Evolutionary conservation across 2,797 vertebrate species (phyloP).

Genomic region (Carapus acus): DNA sequence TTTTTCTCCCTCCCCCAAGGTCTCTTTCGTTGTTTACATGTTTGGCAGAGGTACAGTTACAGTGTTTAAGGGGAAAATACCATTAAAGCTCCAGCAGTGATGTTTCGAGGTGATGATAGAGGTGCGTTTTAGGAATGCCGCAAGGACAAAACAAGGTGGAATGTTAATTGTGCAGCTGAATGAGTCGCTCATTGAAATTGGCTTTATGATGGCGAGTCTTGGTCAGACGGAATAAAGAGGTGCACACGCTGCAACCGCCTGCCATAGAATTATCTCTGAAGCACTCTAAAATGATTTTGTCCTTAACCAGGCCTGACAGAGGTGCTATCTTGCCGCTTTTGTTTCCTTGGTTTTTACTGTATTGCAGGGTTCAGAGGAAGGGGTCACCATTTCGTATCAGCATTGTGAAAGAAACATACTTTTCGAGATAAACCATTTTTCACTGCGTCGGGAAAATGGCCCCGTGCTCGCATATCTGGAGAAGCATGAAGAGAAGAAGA

Average conservation of each 20-base stretch:
- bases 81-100: too few relatives aligned
- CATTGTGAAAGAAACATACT: slow-evolving; percentile 42
- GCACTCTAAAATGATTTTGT: slow-evolving; percentile 50
- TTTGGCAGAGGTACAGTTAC: too few relatives aligned
- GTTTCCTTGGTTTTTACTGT: slow-evolving; percentile 55
- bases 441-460: slow-evolving; percentile 26
- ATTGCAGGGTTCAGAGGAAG: slow-evolving; percentile 50
- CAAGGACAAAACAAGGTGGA: slow-evolving; percentile 57
- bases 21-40: too few relatives aligned
- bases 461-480: slow-evolving; percentile 31
- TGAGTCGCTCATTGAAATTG: slow-evolving; percentile 41
- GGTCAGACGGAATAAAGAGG: slow-evolving; percentile 37
- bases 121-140: slow-evolving; percentile 26
- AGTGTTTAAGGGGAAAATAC: too few relatives aligned
- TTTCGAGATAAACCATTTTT: slow-evolving; percentile 46
- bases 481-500: too few relatives aligned
- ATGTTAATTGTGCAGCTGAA: slow-evolving; percentile 13
- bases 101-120: too few relatives aligned
- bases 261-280: slow-evolving; percentile 37
- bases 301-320: slow-evolving; percentile 51
- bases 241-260: slow-evolving; percentile 14
- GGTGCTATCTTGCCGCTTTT: slow-evolving; percentile 49
- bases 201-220: slow-evolving; percentile 26
- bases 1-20: too few relatives aligned
- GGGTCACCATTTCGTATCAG: slow-evolving; percentile 58